Base-by-base conservation (phyloP, 2,888 invertebrate genomes). In the Aphidius colemani region DNA sequence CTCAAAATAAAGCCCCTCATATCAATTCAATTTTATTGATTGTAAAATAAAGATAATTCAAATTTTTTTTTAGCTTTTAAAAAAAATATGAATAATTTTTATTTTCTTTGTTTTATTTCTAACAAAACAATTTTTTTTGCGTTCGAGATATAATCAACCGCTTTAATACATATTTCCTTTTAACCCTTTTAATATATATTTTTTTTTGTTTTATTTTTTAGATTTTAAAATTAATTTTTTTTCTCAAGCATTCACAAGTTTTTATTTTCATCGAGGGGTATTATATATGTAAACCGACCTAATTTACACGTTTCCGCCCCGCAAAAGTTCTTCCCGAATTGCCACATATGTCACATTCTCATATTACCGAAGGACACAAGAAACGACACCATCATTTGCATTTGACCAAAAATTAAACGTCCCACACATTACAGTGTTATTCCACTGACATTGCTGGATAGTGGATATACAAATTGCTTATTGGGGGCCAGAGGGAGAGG, bases 361-460 rank as follows among this genome's bases (percentile, higher is more conserved):
- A 30, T 30, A 30, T 30, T 30, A 30, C 30, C 30, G 30, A 30
- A 30, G 30, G 30, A 30, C 30, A 30, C 30, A 30, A 30, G 4
- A 30, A 30, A 30, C 30, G 30, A 30, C 30, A 30, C 30, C 30
- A 46, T 39, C 53, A 53, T 53, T 61, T 55, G 61, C 46, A 48
- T 55, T 50, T 43, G 51, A 7, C 49, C 51, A n/a, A 39, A 74
- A 70, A 70, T 71, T 66, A 67, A 53, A 66, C 68, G 66, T 61
- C 58, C 71, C 68, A 67, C 66, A 67, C 67, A 67, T 30, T 30
- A 30, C 30, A 30, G 30, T 70, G 70, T 49, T 44, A 55, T 45
- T 41, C 8, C 46, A 55, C 46, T 53, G 53, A 48, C 7, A 9
- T 61, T 53, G 69, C 70, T 71, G 70, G 69, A 61, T 61, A 64